Base-by-base conservation (phyloP, 2,797 vertebrate species). In the Pampus argenteus region DNA sequence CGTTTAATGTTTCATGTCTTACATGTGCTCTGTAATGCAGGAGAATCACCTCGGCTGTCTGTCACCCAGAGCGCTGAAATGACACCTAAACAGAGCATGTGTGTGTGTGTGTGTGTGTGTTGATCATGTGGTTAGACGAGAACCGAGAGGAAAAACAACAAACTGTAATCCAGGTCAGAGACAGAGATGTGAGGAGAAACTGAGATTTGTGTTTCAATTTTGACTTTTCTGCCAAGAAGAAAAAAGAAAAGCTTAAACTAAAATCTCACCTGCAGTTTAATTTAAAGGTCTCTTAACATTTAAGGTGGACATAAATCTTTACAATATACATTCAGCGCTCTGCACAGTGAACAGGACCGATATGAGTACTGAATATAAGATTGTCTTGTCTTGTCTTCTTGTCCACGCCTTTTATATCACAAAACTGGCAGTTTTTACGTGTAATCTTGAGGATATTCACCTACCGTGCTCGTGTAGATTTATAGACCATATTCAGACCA, bases 31-130 rank as follows among this genome's bases (percentile, higher is more conserved):
- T 26, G 18, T 47, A 25, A 51, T 18, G 42, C 60, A 31, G 61
- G 25, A 40, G 45, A 77, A 72, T 79, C 66, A 25, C 42, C 29
- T 79, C 62, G 36, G 60, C 80, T 59, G 68, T 82, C 69, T 84
- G 74, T 68, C 81, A 78, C 51, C 28, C 10, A 14, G 4, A 63
- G 55, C 9, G 9, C 54, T 26, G 60, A 69, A 61, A 67, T 65
- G 66, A 87, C 74, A 54, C 71, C 76, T 76, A 62, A 51, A 70
- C 62, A 58, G 81, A 47, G n/a, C n/a, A n/a, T 31, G 5, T 31
- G 10, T 29, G 49, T 26, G 56, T 42, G 67, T 52, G 72, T 42
- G 72, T 42, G 29, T 31, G 64, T 50, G 28, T 64, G 66, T 31
- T 22, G n/a, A 57, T 49, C 4, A 23, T 44, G 17, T 34, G 36